phyloP scores from a whole-genome alignment of 2,888 invertebrate genomes.

The Xylota segnis region DNA sequence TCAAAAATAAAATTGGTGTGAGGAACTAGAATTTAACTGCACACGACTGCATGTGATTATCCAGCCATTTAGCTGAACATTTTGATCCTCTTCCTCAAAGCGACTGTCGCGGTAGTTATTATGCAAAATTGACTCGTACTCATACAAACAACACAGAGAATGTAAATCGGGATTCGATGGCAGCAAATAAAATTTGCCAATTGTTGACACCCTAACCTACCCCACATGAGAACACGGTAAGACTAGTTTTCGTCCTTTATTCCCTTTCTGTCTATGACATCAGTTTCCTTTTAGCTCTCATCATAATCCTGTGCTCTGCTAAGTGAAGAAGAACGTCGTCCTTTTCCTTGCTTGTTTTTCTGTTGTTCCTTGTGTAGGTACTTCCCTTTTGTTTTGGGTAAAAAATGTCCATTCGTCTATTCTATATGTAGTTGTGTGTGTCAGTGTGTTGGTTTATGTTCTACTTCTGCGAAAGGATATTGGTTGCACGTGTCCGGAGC shows the following conservation, averaged over 20 bases:
- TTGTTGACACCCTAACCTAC: conserved; percentile 34
- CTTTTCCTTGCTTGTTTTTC: conserved; percentile 1
- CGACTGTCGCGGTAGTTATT: conserved; percentile 4
- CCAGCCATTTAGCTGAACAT: not conserved
- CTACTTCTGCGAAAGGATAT: conserved; percentile 47
- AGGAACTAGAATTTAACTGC: not conserved
- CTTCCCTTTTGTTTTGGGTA: conserved; percentile 25
- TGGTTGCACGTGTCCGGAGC: conserved; percentile 52
- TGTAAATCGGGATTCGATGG: conserved; percentile 26
- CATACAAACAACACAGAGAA: conserved; percentile 8
- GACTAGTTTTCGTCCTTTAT: conserved; percentile 29
- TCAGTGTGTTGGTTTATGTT: no score
- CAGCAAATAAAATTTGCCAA: conserved; percentile 19
- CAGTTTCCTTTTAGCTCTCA: conserved; percentile 54
- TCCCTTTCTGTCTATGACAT: conserved; percentile 56
- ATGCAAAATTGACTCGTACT: not conserved
- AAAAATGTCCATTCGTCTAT: conserved; percentile 45
- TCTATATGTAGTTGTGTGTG: no score
- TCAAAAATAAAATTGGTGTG: no score
- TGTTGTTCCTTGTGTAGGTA: not conserved
- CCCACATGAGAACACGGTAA: conserved; percentile 11
- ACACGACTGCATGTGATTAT: not conserved
- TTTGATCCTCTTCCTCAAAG: not conserved
- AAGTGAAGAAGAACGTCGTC: conserved; percentile 15
- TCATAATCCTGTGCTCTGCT: conserved; percentile 41